These are phyloP conservation scores for Heliconius charithonia DNA, from an alignment of 2,888 invertebrate genomes.

Conservation along the genomic window DNA sequence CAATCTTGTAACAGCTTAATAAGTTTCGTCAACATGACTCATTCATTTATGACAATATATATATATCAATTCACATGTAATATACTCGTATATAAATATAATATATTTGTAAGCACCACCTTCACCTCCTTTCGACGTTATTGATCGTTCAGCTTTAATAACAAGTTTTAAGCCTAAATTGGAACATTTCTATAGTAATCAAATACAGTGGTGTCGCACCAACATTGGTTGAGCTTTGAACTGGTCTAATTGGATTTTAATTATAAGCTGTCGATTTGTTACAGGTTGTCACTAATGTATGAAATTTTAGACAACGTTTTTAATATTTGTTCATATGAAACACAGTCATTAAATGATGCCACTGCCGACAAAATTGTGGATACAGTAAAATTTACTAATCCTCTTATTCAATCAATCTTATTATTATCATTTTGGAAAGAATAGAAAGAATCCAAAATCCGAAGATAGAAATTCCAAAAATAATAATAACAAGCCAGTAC, in stretches of 20 bases:
- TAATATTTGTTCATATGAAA: neutral
- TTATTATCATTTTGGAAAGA: too few relatives aligned
- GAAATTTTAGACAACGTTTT: neutral
- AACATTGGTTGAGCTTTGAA: constrained; percentile 33
- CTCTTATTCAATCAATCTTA: too few relatives aligned
- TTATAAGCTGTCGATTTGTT: constrained; percentile 34
- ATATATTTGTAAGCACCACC: constrained; percentile 21
- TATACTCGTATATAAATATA: constrained; percentile 6
- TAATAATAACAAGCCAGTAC: too few relatives aligned
- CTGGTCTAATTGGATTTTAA: constrained; percentile 36
- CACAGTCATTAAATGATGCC: neutral
- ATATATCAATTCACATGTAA: neutral
- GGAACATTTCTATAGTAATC: constrained; percentile 32
- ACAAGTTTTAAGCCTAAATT: constrained; percentile 35
- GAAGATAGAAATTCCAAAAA: too few relatives aligned
- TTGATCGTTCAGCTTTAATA: constrained; percentile 35
- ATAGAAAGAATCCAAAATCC: too few relatives aligned
- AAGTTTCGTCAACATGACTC: constrained; percentile 8
- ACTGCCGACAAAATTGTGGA: neutral
- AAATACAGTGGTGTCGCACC: constrained; percentile 33
- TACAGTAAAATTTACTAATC: neutral
- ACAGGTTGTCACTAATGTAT: constrained; percentile 21
- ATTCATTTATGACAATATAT: neutral
- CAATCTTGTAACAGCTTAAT: neutral
- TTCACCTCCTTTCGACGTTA: constrained; percentile 39